Evolutionary conservation across 2,888 invertebrate species (phyloP).

Genomic region (Phyllotreta striolata): DNA sequence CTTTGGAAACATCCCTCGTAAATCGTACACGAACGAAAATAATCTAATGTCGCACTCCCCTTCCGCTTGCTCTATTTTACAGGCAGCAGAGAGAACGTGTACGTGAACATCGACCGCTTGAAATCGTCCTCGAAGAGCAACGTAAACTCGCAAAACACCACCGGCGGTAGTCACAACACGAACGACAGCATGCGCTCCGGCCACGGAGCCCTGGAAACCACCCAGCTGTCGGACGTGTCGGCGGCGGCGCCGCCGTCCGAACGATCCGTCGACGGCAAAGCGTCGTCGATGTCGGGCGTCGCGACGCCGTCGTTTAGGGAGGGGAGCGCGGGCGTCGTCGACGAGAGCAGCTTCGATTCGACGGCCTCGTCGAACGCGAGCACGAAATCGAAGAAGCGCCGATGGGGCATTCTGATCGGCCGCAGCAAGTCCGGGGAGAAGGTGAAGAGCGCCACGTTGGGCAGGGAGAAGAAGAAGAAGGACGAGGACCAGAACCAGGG

Average conservation of each 20-base stretch:
- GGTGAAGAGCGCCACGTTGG: conserved; percentile 73
- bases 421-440: conserved; percentile 67
- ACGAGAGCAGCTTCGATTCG: conserved; percentile 42
- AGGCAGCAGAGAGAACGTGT: conserved; percentile 56
- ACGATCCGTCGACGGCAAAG: conserved; percentile 8
- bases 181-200: conserved; percentile 36
- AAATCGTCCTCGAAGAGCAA: conserved; percentile 49
- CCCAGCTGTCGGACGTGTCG: conserved; percentile 25
- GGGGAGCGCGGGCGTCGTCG: conserved; percentile 34
- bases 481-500: conserved; percentile 63
- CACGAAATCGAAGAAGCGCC: conserved; percentile 63
- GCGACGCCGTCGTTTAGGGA: conserved; percentile 34
- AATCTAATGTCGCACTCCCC: background rate
- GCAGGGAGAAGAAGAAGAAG: conserved; percentile 69
- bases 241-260: conserved; percentile 17
- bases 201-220: conserved; percentile 38
- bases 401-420: conserved; percentile 76
- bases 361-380: conserved; percentile 47
- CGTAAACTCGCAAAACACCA: conserved; percentile 39
- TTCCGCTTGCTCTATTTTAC: conserved; percentile 17
- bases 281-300: conserved; percentile 16
- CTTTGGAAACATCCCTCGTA: no score
- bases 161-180: conserved; percentile 34
- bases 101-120: conserved; percentile 54
- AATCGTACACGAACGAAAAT: no score